A percentile compares a stretch with the other conserved stretches of the same genome.
These are phyloP conservation scores for Hemicrepidius hirtus DNA, from an alignment of 2,888 invertebrate genomes.

Conservation along the genomic window DNA sequence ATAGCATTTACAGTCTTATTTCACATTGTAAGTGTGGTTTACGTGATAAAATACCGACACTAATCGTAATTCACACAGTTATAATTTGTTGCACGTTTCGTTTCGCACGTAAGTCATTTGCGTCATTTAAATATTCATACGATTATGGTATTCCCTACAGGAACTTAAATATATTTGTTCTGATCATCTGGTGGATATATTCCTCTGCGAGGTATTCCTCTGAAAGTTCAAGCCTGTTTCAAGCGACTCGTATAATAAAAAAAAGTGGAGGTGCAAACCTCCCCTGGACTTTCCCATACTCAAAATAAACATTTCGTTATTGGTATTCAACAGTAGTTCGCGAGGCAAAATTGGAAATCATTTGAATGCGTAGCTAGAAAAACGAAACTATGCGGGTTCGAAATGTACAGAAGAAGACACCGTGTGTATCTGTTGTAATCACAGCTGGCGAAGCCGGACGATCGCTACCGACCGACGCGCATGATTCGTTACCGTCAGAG, in stretches of 20 bases:
- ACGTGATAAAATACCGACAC: constrained; percentile 24
- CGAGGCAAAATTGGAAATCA: too few relatives aligned
- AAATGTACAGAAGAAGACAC: too few relatives aligned
- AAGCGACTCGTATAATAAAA: background rate
- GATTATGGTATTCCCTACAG: constrained; percentile 25
- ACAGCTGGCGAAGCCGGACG: too few relatives aligned
- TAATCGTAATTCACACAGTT: constrained; percentile 34
- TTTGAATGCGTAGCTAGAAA: too few relatives aligned
- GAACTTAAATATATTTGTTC: constrained; percentile 21
- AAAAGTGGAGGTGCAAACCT: too few relatives aligned
- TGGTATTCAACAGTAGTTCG: too few relatives aligned
- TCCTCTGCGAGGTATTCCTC: constrained; percentile 4
- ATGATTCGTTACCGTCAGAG: too few relatives aligned
- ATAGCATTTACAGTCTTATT: constrained; percentile 7
- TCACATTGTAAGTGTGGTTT: constrained; percentile 3
- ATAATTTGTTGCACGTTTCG: constrained; percentile 36
- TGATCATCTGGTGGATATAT: constrained; percentile 6
- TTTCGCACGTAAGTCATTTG: constrained; percentile 37
- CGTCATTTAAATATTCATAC: constrained; percentile 32
- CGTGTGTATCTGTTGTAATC: too few relatives aligned
- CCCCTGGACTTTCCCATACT: too few relatives aligned
- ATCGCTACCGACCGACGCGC: too few relatives aligned
- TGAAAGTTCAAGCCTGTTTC: constrained; percentile 7
- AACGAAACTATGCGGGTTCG: too few relatives aligned
- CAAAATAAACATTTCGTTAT: too few relatives aligned